phyloP scores from a whole-genome alignment of 2,797 vertebrate species.

The Phoxinus dragarum region DNA sequence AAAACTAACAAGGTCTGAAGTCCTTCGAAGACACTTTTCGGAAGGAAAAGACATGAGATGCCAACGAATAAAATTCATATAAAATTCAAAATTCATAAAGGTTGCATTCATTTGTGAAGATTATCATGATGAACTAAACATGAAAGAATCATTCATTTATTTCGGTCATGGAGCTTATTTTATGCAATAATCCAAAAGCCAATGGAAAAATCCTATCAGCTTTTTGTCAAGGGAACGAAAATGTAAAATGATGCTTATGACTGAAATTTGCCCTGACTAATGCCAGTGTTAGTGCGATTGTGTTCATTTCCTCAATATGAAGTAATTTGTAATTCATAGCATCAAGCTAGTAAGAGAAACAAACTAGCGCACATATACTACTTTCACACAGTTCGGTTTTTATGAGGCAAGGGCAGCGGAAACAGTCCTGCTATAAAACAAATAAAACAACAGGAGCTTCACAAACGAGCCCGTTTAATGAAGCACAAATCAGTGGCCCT shows the following conservation, averaged over 20 bases:
- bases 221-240: background rate
- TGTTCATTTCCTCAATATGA: background rate
- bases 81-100: background rate
- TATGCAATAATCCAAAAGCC: background rate
- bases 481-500: slow-evolving; percentile 3
- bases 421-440: slow-evolving; percentile 29
- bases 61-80: background rate
- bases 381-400: slow-evolving; percentile 6
- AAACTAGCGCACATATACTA: slow-evolving; percentile 1
- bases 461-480: slow-evolving; percentile 9
- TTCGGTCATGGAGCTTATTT: background rate
- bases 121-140: background rate
- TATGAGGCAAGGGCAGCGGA: slow-evolving; percentile 24
- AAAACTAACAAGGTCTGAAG: background rate
- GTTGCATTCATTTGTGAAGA: background rate
- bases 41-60: background rate
- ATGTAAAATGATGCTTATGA: background rate
- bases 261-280: background rate
- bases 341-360: slow-evolving; percentile 19
- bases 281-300: background rate
- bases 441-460: slow-evolving; percentile 37
- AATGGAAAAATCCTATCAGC: background rate
- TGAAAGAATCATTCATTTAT: background rate
- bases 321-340: background rate
- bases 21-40: background rate